Evolutionary conservation across 2,888 invertebrate genomes (phyloP).

Genomic region (Aphidius colemani): DNA sequence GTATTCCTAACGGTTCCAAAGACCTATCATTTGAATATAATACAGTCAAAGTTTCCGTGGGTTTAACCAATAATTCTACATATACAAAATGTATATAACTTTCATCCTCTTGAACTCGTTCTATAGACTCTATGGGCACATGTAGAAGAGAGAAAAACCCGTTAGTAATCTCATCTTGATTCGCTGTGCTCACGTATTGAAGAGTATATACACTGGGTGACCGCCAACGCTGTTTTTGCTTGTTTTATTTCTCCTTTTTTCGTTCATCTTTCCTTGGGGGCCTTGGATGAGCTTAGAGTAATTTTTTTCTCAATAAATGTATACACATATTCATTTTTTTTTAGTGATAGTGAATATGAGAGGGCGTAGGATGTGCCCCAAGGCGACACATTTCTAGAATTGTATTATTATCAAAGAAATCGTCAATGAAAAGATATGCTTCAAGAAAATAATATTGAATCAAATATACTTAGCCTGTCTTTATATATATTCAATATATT

Average conservation of each 20-base stretch:
- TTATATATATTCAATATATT: too few species aligned
- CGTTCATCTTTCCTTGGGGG: neutral
- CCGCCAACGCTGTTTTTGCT: conserved; percentile 27
- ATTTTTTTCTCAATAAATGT: too few species aligned
- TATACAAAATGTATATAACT: conserved; percentile 13
- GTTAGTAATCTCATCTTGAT: conserved; percentile 41
- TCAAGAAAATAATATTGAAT: too few species aligned
- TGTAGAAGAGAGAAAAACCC: conserved; percentile 32
- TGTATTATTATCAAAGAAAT: too few species aligned
- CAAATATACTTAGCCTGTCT: too few species aligned
- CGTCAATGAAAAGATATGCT: too few species aligned
- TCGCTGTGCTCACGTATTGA: conserved; percentile 38
- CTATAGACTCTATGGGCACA: conserved; percentile 5
- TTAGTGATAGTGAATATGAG: too few species aligned
- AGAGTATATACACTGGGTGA: conserved; percentile 11
- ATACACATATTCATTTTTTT: too few species aligned
- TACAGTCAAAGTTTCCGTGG: conserved; percentile 5
- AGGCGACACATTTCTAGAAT: too few species aligned
- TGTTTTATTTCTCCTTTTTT: conserved; percentile 8
- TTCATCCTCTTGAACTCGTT: conserved; percentile 19
- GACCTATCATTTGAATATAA: too few species aligned
- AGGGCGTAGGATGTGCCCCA: too few species aligned
- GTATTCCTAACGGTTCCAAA: neutral
- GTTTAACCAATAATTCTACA: conserved; percentile 17
- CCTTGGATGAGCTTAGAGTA: too few species aligned